Percentiles rank a stretch among this genome's conserved stretches.
These are phyloP conservation scores for Chaetodon auriga DNA, from an alignment of 2,113 vertebrate species.

Conservation along the genomic window DNA sequence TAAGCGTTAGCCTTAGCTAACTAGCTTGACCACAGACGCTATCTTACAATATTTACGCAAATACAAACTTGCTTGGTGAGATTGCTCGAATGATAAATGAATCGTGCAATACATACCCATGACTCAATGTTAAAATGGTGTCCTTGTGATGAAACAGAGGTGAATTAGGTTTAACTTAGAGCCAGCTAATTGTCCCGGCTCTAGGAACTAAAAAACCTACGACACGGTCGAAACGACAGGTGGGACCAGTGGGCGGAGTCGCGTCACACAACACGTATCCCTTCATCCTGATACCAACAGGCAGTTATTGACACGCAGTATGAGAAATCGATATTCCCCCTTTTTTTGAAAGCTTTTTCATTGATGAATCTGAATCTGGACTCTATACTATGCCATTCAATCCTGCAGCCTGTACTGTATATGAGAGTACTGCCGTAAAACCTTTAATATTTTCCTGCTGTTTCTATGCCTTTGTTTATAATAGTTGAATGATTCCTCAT, in stretches of 20 bases:
- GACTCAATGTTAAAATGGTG: background rate
- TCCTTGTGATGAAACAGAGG: background rate
- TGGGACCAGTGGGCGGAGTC: conserved; percentile 56
- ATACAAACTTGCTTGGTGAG: background rate
- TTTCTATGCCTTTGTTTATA: background rate
- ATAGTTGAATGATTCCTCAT: background rate
- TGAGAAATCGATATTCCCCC: no score
- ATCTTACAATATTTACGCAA: background rate
- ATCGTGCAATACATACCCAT: conserved; percentile 74
- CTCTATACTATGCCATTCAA: no score
- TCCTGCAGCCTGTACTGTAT: no score
- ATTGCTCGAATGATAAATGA: background rate
- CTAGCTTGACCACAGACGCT: conserved; percentile 5
- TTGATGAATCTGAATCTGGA: no score
- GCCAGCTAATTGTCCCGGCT: background rate
- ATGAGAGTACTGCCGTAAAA: no score
- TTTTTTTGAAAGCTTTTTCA: no score
- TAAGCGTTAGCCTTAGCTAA: conserved; percentile 25
- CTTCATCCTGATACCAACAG: no score
- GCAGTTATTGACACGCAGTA: no score
- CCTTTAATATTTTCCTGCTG: no score
- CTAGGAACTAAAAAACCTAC: conserved; percentile 29
- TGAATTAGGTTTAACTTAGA: background rate
- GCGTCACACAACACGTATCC: no score
- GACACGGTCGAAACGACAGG: conserved; percentile 38